A percentile compares a stretch with the other conserved stretches of the same genome.
These are phyloP conservation scores for Chunga burmeisteri DNA, from an alignment of 2,113 vertebrate genomes.

Conservation along the genomic window DNA sequence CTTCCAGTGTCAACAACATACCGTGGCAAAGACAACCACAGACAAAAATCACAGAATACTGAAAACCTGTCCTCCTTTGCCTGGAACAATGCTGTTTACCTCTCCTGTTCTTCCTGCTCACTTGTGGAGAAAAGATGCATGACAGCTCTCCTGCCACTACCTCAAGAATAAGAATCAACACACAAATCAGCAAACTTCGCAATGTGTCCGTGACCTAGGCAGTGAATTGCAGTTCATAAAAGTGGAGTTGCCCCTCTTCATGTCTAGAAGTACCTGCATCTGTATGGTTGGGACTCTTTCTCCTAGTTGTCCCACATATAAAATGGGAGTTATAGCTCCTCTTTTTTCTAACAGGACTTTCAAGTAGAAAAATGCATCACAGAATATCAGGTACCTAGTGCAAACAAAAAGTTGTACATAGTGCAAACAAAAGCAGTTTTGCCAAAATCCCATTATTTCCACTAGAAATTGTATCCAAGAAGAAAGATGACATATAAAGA, in stretches of 20 bases:
- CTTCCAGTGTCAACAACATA: background rate
- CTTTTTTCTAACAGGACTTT: background rate
- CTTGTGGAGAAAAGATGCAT: background rate
- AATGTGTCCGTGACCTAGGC: background rate
- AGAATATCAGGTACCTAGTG: background rate
- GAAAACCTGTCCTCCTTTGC: background rate
- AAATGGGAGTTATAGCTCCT: background rate
- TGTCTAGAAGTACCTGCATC: background rate
- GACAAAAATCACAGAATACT: background rate
- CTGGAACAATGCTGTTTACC: background rate
- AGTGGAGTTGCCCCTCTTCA: background rate
- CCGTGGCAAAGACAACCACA: background rate
- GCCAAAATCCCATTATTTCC: background rate
- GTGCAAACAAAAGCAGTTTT: background rate
- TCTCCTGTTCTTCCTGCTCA: background rate
- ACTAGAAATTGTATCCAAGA: background rate
- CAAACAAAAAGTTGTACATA: too few species aligned
- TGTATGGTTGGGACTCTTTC: rapidly evolving
- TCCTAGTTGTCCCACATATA: background rate
- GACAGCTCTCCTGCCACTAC: background rate
- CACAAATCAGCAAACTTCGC: background rate
- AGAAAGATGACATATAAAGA: background rate
- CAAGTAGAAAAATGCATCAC: background rate
- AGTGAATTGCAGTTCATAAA: background rate
- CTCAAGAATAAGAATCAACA: background rate